Conservation (phyloP, 2,888 invertebrate species). For the Agrotis exclamationis region DNA sequence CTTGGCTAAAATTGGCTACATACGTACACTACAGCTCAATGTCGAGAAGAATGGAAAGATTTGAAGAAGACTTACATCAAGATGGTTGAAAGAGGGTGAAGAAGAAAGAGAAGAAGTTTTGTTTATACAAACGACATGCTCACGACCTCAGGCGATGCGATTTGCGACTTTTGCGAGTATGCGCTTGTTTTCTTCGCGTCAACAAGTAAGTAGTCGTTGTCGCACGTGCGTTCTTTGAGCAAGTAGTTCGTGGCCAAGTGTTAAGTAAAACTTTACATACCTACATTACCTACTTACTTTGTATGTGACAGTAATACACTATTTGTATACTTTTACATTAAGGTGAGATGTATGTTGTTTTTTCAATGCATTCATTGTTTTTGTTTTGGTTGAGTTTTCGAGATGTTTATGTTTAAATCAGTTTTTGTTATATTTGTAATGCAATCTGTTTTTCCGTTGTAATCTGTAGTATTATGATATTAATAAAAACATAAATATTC, state of each 20-base stretch:
- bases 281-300: too few relatives aligned
- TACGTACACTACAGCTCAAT: too few relatives aligned
- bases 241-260: not conserved
- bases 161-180: not conserved
- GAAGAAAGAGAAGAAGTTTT: not conserved
- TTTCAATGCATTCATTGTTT: slow-evolving; percentile 3
- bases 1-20: too few relatives aligned
- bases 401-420: slow-evolving; percentile 26
- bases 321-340: slow-evolving; percentile 9
- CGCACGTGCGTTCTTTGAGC: not conserved
- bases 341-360: slow-evolving; percentile 19
- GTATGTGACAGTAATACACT: slow-evolving; percentile 7
- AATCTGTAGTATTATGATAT: too few relatives aligned
- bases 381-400: not conserved
- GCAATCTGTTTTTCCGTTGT: not conserved
- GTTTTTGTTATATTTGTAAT: not conserved
- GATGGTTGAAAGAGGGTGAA: too few relatives aligned
- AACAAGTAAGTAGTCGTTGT: not conserved
- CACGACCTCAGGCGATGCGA: not conserved
- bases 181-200: not conserved
- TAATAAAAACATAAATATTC: too few relatives aligned
- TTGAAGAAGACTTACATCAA: too few relatives aligned
- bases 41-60: too few relatives aligned
- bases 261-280: not conserved
- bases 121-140: not conserved